Evolutionary conservation across 2,888 invertebrate genomes (phyloP), one percentile per base, ranked within the genome.

Genomic region (Pristionchus mayeri): DNA sequence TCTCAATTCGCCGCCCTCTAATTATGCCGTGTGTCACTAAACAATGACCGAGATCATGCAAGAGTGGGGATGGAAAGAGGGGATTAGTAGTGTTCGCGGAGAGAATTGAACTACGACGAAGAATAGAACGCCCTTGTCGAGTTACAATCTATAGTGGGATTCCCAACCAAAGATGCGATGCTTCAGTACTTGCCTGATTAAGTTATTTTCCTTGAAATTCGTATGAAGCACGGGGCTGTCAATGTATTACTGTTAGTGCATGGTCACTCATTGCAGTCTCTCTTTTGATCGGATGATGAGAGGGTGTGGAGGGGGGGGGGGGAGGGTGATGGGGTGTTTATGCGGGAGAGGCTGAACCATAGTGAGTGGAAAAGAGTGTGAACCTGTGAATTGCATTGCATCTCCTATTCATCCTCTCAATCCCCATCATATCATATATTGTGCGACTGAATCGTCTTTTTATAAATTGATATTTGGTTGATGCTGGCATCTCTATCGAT

Each of bases 21-120:
- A 80, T 57, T 80, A 48, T 76, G 34, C 76, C 76, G 80, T 48
- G 80, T 80, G 40, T 34, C 57, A 80, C 40, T 57, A 48, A 57
- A 40, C 54, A 54, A 80, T 80, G 48, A 40, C 16, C 9, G 71
- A 71, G 40, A 40, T 71, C 40, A 44, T 71, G 71, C 40, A 34
- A 63, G 63, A 30, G 71, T 34, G 63, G 21, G 34, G 34, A 63
- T 40, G 71, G 40, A 44, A n/a, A n/a, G n/a, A 40, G 71, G 4
- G 71, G 71, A 71, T 71, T 71, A 71, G 71, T 37, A 44, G 60
- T 57, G 30, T 78, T 52, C 50, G 21, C 18, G 27, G 30, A 11
- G 63, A 30, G 30, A 27, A n/a, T n/a, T n/a, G n/a, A n/a, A n/a
- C n/a, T n/a, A n/a, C n/a, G n/a, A n/a, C n/a, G n/a, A n/a, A n/a